phyloP scores from a whole-genome alignment of 2,113 vertebrate species.

The Scytalopus superciliaris region DNA sequence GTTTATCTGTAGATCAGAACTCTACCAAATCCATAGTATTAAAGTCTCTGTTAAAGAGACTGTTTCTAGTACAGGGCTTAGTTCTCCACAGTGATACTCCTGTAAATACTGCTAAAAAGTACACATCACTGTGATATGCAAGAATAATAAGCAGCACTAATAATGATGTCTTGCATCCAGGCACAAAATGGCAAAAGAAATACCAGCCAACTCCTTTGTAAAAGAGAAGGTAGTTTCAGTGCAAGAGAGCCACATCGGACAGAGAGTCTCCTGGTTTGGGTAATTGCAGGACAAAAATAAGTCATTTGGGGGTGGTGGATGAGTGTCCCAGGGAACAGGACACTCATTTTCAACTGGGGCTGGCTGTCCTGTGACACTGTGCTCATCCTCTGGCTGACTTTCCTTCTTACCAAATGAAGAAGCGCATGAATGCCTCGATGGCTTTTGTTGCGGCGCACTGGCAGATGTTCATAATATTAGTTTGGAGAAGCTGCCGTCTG shows the following conservation, averaged over 20 bases:
- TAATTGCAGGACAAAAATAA: neutral
- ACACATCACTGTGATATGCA: conserved; percentile 62
- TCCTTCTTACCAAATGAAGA: neutral
- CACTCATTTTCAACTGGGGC: neutral
- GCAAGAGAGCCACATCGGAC: neutral
- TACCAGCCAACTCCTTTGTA: conserved; percentile 11
- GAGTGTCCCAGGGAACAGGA: neutral
- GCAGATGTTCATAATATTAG: neutral
- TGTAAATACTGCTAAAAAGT: conserved; percentile 43
- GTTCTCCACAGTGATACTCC: conserved; percentile 31
- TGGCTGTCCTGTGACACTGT: neutral
- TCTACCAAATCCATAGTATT: neutral
- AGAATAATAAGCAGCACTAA: neutral
- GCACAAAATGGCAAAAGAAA: neutral
- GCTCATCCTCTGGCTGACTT: neutral
- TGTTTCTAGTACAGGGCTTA: conserved; percentile 37
- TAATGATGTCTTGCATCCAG: conserved; percentile 1
- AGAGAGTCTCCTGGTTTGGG: neutral
- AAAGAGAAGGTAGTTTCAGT: neutral
- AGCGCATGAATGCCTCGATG: neutral
- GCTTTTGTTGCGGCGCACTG: neutral
- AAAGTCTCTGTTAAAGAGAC: conserved; percentile 31
- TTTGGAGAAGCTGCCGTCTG: conserved; percentile 30
- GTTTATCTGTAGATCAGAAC: conserved; percentile 26
- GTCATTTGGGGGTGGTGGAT: neutral